Percentiles rank a stretch among this genome's conserved stretches.
phyloP scores from a whole-genome alignment of 2,113 vertebrate species.

The Phaethornis superciliosus region DNA sequence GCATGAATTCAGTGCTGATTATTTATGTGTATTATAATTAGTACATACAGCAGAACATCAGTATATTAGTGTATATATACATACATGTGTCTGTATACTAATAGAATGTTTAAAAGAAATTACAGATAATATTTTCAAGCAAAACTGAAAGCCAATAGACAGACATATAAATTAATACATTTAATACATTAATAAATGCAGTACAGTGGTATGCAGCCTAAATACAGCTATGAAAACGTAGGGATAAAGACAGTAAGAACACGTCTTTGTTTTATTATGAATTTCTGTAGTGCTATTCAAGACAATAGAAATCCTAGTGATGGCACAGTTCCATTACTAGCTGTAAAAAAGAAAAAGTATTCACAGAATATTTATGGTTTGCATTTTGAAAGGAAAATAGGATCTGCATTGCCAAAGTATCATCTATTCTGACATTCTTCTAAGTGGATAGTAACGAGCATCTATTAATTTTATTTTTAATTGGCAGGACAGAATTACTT shows the following conservation, averaged over 20 bases:
- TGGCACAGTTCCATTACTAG: not conserved
- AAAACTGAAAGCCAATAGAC: not conserved
- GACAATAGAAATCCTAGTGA: not conserved
- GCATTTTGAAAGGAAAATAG: constrained; percentile 18
- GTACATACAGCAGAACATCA: not conserved
- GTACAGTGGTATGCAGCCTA: not conserved
- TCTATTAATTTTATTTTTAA: not conserved
- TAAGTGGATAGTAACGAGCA: not conserved
- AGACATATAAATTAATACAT: not conserved
- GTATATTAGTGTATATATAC: not conserved
- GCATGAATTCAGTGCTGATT: not conserved
- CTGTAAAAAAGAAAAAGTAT: not conserved
- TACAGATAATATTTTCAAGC: not conserved
- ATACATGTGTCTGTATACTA: not conserved
- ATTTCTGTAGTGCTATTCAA: not conserved
- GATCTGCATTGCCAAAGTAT: not conserved
- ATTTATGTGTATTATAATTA: not conserved
- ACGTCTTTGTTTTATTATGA: not conserved
- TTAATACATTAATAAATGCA: not conserved
- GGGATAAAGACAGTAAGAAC: not conserved
- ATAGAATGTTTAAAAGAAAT: not conserved
- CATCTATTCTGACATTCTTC: not conserved
- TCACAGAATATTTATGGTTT: not conserved
- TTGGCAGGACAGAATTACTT: not conserved
- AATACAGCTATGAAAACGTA: not conserved